phyloP scores from a whole-genome alignment of 2,113 vertebrate genomes.

The Nycticorax nycticorax region DNA sequence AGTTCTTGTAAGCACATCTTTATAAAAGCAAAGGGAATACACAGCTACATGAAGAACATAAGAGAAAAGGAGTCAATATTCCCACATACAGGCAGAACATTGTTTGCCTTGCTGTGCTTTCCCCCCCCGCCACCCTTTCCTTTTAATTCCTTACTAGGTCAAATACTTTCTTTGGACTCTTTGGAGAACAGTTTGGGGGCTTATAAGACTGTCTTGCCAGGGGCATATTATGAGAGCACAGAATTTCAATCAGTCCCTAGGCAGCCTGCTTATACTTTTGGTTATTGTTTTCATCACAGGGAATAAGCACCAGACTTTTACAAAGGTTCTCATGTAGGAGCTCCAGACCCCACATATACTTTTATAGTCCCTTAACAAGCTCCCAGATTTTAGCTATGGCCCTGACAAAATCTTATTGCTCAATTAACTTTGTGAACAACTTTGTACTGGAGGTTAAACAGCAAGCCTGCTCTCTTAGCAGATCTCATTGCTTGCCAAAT shows the following conservation, averaged over 20 bases:
- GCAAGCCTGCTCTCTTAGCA: neutral
- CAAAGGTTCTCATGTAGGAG: neutral
- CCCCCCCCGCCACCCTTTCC: neutral
- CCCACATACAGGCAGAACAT: neutral
- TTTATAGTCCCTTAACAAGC: neutral
- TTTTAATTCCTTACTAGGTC: neutral
- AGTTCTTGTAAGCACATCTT: neutral
- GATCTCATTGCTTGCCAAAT: neutral
- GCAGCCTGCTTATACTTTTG: neutral
- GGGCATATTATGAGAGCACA: neutral
- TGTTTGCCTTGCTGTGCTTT: neutral
- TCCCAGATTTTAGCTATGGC: neutral
- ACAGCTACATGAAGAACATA: neutral
- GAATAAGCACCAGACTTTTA: neutral
- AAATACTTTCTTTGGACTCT: neutral
- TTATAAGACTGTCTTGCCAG: neutral
- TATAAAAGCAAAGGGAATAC: neutral
- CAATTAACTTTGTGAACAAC: neutral
- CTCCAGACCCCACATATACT: neutral
- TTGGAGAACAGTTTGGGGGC: neutral
- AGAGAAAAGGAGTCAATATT: neutral
- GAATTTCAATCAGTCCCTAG: neutral
- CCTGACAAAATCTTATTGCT: slow-evolving; percentile 1
- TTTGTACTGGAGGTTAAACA: slow-evolving; percentile 6
- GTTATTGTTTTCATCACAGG: neutral